Evolutionary conservation across 2,888 invertebrate genomes (phyloP).

Genomic region (Pediacus dermestoides): DNA sequence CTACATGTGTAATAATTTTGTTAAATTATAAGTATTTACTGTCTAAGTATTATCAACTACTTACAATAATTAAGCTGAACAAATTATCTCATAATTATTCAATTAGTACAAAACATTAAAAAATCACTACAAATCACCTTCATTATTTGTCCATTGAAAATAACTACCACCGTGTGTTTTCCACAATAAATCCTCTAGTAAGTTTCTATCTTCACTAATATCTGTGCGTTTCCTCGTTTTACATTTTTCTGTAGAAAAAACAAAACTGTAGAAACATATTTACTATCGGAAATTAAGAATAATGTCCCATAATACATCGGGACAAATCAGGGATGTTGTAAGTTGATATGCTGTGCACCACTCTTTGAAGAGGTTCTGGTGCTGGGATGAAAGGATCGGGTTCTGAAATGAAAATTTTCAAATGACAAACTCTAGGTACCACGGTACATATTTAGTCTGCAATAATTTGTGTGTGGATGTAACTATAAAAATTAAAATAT

Average conservation of each 20-base stretch:
- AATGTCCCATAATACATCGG: conserved; percentile 63
- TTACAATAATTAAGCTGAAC: conserved; percentile 2
- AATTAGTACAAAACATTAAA: not conserved
- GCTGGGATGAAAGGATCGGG: conserved; percentile 17
- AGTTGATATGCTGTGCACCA: conserved; percentile 37
- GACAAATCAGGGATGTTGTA: conserved; percentile 58
- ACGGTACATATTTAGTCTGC: not conserved
- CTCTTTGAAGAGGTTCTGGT: conserved; percentile 14
- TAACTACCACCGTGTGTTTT: conserved; percentile 63
- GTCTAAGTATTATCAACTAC: too few species aligned
- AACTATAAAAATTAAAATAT: too few species aligned
- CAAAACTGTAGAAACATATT: too few species aligned
- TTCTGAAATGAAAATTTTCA: conserved; percentile 28
- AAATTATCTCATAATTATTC: not conserved
- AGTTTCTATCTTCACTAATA: conserved; percentile 39
- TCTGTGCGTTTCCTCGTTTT: conserved; percentile 46
- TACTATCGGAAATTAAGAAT: too few species aligned
- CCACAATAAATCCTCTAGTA: conserved; percentile 57
- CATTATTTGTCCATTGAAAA: conserved; percentile 59
- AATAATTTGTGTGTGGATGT: too few species aligned
- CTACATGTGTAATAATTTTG: too few species aligned
- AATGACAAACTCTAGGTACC: not conserved
- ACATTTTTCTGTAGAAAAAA: conserved; percentile 50
- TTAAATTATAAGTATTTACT: too few species aligned
- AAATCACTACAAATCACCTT: too few species aligned